Conservation (phyloP, 23 tunicate genomes). For the Pegea sp. region DNA sequence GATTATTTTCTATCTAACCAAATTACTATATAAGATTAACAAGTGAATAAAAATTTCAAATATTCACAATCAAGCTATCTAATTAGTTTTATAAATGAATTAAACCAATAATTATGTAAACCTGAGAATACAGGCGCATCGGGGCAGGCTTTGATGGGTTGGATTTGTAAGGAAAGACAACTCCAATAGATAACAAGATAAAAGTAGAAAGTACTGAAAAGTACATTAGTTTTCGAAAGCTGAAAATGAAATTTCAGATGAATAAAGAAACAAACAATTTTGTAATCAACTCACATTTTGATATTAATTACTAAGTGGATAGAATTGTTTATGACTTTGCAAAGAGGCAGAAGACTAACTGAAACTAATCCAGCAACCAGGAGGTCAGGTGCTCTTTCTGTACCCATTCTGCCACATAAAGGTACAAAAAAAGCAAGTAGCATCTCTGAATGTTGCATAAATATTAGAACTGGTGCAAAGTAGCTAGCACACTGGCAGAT, state of each 20-base stretch:
- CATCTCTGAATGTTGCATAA: conserved; percentile 11
- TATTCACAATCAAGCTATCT: no score
- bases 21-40: no score
- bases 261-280: not conserved
- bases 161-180: no score
- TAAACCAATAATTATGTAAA: no score
- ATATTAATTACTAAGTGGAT: conserved; percentile 17
- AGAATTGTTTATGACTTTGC: conserved; percentile 3
- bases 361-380: conserved; percentile 23
- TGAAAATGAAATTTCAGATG: no score
- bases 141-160: no score
- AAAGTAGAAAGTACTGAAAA: not conserved
- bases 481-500: no score
- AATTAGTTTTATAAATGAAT: no score
- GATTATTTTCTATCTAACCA: no score
- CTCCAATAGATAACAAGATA: not conserved
- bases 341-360: not conserved
- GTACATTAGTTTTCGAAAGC: no score
- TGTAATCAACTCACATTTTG: conserved; percentile 12
- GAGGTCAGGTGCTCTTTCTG: conserved; percentile 43
- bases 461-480: conserved; percentile 6
- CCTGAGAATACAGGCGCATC: no score
- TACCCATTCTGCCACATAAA: conserved; percentile 47
- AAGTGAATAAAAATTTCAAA: no score
- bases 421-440: conserved; percentile 47